Evolutionary conservation across 2,797 vertebrate species (phyloP).

Genomic region (Denticeps clupeoides): DNA sequence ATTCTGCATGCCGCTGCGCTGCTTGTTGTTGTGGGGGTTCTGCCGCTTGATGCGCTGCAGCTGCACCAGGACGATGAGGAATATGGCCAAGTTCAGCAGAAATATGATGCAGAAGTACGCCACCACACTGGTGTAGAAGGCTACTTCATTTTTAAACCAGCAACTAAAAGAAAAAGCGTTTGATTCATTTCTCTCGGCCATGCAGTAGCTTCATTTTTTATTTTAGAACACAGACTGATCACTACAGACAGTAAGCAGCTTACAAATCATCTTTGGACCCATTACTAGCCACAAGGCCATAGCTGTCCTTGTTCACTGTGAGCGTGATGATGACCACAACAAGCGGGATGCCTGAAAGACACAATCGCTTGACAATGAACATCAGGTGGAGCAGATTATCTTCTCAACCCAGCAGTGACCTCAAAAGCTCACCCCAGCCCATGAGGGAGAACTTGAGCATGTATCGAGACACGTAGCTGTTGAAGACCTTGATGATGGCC

Average conservation of each 20-base stretch:
- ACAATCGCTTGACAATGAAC: too few species aligned
- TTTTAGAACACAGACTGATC: not conserved
- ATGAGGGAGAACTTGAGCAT: slow-evolving; percentile 83
- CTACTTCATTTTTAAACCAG: slow-evolving; percentile 71
- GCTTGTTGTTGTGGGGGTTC: slow-evolving; percentile 78
- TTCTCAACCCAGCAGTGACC: too few species aligned
- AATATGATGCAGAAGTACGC: slow-evolving; percentile 84
- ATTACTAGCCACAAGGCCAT: slow-evolving; percentile 61
- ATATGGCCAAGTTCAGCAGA: slow-evolving; percentile 73
- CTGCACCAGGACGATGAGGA: slow-evolving; percentile 84
- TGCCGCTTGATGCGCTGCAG: slow-evolving; percentile 83
- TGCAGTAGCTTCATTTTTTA: not conserved
- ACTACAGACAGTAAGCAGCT: slow-evolving; percentile 40
- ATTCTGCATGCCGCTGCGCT: slow-evolving; percentile 68
- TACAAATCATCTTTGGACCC: slow-evolving; percentile 75
- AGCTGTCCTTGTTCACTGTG: slow-evolving; percentile 70
- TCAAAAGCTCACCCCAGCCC: slow-evolving; percentile 81
- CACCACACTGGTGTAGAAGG: slow-evolving; percentile 83
- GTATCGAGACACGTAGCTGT: slow-evolving; percentile 83
- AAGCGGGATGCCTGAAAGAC: slow-evolving; percentile 69
- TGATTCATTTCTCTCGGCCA: too few species aligned
- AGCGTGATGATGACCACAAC: slow-evolving; percentile 72
- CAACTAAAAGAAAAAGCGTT: slow-evolving; percentile 55
- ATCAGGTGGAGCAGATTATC: too few species aligned
- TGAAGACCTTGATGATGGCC: slow-evolving; percentile 86